These are phyloP conservation scores for Sminthopsis crassicaudata DNA, from an alignment of 2,113 vertebrate genomes.

Conservation along the genomic window DNA sequence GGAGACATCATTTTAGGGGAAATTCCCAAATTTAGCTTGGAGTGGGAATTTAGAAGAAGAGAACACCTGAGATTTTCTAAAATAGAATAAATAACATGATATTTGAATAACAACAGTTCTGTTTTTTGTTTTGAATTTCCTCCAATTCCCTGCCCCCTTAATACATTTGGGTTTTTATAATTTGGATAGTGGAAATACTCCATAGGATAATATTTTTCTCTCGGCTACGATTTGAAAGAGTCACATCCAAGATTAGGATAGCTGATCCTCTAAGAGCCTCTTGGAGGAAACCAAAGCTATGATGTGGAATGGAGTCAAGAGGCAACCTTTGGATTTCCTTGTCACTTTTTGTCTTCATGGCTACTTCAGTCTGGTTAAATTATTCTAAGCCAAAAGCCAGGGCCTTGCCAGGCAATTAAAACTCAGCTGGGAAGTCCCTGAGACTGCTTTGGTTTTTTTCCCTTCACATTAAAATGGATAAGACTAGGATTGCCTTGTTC, in stretches of 20 bases:
- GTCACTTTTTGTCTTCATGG: neutral
- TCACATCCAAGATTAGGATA: neutral
- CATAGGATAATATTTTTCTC: neutral
- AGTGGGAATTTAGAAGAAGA: neutral
- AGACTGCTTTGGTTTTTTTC: neutral
- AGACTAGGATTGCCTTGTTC: neutral
- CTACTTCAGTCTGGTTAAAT: neutral
- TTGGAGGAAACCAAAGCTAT: neutral
- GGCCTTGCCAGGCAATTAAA: neutral
- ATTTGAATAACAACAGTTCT: neutral
- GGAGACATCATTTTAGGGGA: neutral
- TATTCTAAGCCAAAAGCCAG: neutral
- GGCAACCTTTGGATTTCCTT: neutral
- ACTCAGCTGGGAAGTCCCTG: neutral
- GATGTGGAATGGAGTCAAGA: neutral
- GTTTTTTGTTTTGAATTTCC: neutral
- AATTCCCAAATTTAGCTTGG: neutral
- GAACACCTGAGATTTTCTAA: neutral
- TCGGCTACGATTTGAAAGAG: neutral
- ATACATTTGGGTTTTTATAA: neutral
- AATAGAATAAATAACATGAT: neutral
- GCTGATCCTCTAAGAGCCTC: neutral
- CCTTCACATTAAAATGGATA: neutral
- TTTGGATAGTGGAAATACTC: neutral
- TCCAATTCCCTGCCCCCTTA: neutral